These are phyloP conservation scores for Watsonalla cultraria DNA, from an alignment of 2,888 invertebrate species.

Conservation along the genomic window DNA sequence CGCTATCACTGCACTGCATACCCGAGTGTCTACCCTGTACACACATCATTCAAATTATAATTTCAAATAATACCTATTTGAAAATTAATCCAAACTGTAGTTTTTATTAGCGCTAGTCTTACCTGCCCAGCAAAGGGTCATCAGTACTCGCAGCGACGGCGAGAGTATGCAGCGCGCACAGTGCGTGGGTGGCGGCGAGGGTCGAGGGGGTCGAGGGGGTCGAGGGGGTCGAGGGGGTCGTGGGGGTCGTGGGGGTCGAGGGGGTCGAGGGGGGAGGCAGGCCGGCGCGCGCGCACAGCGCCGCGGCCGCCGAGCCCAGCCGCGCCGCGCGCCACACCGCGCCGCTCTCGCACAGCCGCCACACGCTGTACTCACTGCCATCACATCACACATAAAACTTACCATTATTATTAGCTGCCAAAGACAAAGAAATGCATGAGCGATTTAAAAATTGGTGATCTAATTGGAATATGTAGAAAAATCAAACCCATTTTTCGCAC, in stretches of 20 bases:
- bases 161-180: slow-evolving; percentile 35
- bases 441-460: too few relatives aligned
- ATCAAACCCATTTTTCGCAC: too few relatives aligned
- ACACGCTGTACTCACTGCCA: slow-evolving; percentile 88
- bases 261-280: slow-evolving; percentile 68
- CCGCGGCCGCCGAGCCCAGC: slow-evolving; percentile 21
- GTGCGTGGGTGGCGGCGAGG: slow-evolving; percentile 34
- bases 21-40: slow-evolving; percentile 32
- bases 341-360: slow-evolving; percentile 81
- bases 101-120: too few relatives aligned
- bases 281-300: slow-evolving; percentile 84
- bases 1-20: slow-evolving; percentile 19
- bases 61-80: background rate
- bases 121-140: slow-evolving; percentile 83
- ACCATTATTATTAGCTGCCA: too few relatives aligned
- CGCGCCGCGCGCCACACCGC: slow-evolving; percentile 80
- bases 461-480: too few relatives aligned
- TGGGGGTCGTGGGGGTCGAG: slow-evolving; percentile 69
- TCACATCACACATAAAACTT: too few relatives aligned
- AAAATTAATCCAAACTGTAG: background rate
- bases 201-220: slow-evolving; percentile 81
- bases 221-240: slow-evolving; percentile 59
- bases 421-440: too few relatives aligned
- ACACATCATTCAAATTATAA: background rate
- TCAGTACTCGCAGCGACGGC: slow-evolving; percentile 50